phyloP scores from a whole-genome alignment of 2,797 vertebrate genomes.

The Poeciliopsis turneri region DNA sequence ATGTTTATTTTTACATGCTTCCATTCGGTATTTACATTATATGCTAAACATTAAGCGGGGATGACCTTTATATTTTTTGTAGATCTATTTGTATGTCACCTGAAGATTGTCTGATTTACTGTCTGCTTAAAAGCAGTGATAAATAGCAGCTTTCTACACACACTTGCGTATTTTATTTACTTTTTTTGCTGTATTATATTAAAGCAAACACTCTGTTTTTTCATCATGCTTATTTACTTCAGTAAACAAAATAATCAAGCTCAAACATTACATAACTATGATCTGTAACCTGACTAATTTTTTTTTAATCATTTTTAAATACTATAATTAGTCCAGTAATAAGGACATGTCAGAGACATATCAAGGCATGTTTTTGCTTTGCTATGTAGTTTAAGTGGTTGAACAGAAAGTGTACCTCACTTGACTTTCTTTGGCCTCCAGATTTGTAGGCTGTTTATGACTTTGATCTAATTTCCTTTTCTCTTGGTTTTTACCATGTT shows the following conservation, averaged over 20 bases:
- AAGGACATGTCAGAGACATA: background rate
- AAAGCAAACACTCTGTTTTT: constrained; percentile 44
- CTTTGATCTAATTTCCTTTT: constrained; percentile 31
- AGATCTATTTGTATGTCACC: constrained; percentile 3
- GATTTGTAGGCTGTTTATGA: constrained; percentile 40
- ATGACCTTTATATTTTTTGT: background rate
- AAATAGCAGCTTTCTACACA: constrained; percentile 2
- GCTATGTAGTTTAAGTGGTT: constrained; percentile 63
- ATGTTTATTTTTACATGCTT: background rate
- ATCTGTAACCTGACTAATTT: background rate
- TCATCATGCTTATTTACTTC: constrained; percentile 8
- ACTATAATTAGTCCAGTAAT: background rate
- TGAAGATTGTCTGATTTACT: background rate
- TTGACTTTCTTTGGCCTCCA: constrained; percentile 51
- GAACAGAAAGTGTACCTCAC: constrained; percentile 30
- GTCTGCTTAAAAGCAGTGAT: background rate
- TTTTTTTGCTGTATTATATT: constrained; percentile 29
- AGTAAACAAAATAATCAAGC: constrained; percentile 39
- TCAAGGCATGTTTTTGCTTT: background rate
- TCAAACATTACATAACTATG: background rate
- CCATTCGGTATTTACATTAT: background rate
- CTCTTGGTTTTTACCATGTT: constrained; percentile 24
- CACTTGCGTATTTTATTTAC: constrained; percentile 35
- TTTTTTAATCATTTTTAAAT: background rate
- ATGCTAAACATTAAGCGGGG: background rate